Evolutionary conservation across 1,140 invertebrate genomes (phyloP).

Genomic region (Conus betulinus): DNA sequence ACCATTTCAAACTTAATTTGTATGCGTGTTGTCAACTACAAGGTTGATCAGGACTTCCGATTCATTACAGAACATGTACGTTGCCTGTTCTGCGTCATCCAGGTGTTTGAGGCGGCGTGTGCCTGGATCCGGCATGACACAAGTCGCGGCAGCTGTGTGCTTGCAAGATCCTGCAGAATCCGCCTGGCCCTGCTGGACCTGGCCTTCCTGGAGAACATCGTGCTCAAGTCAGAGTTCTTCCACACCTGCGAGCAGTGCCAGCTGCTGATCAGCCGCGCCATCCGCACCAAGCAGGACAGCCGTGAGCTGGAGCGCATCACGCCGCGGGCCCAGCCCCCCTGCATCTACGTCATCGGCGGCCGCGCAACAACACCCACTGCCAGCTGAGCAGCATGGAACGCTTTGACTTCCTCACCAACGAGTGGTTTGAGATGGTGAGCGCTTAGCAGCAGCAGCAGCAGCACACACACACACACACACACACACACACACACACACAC

Average conservation of each 20-base stretch:
- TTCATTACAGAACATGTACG: no score
- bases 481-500: neutral
- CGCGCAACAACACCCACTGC: constrained; percentile 70
- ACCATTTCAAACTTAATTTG: no score
- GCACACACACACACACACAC: no score
- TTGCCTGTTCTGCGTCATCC: constrained; percentile 7
- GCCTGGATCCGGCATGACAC: constrained; percentile 68
- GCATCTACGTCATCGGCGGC: constrained; percentile 73
- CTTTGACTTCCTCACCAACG: constrained; percentile 70
- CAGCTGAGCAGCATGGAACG: constrained; percentile 71
- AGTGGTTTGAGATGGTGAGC: constrained; percentile 70
- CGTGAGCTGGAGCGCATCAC: constrained; percentile 58
- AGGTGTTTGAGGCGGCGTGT: constrained; percentile 80
- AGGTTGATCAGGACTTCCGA: no score
- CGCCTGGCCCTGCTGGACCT: constrained; percentile 67
- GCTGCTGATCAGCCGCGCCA: constrained; percentile 70
- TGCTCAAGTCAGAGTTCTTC: constrained; percentile 70
- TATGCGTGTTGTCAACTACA: no score
- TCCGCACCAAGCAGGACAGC: constrained; percentile 64
- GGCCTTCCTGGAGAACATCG: constrained; percentile 68
- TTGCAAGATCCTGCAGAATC: constrained; percentile 66
- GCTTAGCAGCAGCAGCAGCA: neutral
- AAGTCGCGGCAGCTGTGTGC: constrained; percentile 51
- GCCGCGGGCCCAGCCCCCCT: constrained; percentile 77
- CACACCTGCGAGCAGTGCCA: constrained; percentile 72